These are phyloP conservation scores for Dendrolimus pini DNA, from an alignment of 2,888 invertebrate species.

Conservation along the genomic window DNA sequence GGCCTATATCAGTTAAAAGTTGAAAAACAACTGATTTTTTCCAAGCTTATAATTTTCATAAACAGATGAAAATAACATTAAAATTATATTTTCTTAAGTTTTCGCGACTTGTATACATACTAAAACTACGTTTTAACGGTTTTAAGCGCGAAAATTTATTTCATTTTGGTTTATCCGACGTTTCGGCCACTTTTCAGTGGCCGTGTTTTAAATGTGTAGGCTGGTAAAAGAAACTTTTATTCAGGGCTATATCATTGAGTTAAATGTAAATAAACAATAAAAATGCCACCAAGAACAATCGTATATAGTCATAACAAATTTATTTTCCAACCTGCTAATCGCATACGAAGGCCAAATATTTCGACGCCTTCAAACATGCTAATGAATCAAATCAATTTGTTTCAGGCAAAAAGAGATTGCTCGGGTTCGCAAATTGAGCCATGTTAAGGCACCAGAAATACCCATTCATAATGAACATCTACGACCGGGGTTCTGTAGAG, in stretches of 20 bases:
- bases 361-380: conserved; percentile 6
- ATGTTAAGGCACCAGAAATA: conserved; percentile 56
- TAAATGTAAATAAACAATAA: conserved; percentile 4
- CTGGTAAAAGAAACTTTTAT: too few relatives aligned
- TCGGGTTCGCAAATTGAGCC: conserved; percentile 56
- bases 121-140: too few relatives aligned
- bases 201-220: too few relatives aligned
- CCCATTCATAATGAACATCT: conserved; percentile 80
- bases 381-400: conserved; percentile 19
- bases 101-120: too few relatives aligned
- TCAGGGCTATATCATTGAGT: not conserved
- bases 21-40: too few relatives aligned
- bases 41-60: too few relatives aligned
- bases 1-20: too few relatives aligned
- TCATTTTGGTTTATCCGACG: too few relatives aligned
- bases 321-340: conserved; percentile 24
- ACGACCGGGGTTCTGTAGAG: conserved; percentile 90
- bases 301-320: conserved; percentile 12
- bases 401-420: conserved; percentile 66
- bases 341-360: conserved; percentile 25
- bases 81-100: too few relatives aligned
- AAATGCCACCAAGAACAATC: conserved; percentile 12
- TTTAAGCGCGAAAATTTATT: too few relatives aligned
- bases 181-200: too few relatives aligned
- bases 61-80: too few relatives aligned